Evolutionary conservation across 2,113 vertebrate genomes (phyloP).

Genomic region (Nyctereutes procyonoides): DNA sequence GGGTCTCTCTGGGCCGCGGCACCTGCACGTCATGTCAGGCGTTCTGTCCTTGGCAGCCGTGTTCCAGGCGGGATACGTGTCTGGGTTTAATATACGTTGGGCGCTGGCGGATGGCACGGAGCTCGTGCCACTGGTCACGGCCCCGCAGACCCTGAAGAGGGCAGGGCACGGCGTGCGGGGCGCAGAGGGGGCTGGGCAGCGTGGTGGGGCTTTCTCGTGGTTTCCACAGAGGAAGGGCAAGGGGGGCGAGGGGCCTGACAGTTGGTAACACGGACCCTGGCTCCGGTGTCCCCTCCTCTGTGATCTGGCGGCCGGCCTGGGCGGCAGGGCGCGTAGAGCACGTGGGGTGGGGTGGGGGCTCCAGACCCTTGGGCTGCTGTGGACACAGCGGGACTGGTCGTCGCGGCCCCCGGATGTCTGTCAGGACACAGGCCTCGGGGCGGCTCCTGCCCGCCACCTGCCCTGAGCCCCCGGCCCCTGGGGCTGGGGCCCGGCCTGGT

Average conservation of each 20-base stretch:
- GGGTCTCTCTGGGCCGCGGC: not conserved
- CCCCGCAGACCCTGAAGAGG: not conserved
- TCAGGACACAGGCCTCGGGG: not conserved
- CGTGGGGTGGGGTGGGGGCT: not conserved
- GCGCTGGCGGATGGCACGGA: not conserved
- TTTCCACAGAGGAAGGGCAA: not conserved
- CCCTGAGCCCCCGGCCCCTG: not conserved
- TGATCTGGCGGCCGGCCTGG: not conserved
- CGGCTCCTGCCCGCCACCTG: not conserved
- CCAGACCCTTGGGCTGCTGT: not conserved
- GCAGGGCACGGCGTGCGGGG: not conserved
- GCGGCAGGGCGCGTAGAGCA: accelerated
- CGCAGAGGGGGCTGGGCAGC: not conserved
- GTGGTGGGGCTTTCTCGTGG: not conserved
- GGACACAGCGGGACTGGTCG: not conserved
- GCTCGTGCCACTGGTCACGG: not conserved
- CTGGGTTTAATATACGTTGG: not conserved
- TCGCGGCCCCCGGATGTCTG: not conserved
- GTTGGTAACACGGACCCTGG: not conserved
- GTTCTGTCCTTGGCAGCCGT: not conserved
- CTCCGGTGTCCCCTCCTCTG: not conserved
- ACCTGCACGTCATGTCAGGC: not conserved
- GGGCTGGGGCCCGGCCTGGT: not conserved
- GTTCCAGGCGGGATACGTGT: not conserved
- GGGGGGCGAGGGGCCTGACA: not conserved